A percentile compares a stretch with the other conserved stretches of the same genome.
These are phyloP conservation scores for Drosophila bipectinata DNA, from an alignment of 1,140 invertebrate species.

Conservation along the genomic window DNA sequence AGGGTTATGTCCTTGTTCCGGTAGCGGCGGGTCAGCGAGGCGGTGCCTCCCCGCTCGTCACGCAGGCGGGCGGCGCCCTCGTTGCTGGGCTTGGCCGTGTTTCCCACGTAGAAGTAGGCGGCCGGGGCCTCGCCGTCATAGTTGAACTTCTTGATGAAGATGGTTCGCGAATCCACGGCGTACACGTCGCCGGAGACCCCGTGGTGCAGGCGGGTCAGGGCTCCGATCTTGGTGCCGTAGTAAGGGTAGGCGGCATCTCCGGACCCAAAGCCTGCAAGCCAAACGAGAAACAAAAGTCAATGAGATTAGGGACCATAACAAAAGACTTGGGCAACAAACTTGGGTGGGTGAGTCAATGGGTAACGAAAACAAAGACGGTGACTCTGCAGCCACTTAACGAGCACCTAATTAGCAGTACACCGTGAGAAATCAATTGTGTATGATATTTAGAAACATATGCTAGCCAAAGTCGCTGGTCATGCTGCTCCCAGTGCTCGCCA, in stretches of 20 bases:
- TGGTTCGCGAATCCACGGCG: conserved; percentile 93
- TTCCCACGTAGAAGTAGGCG: conserved; percentile 94
- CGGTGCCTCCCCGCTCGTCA: conserved; percentile 91
- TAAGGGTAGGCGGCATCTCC: conserved; percentile 85
- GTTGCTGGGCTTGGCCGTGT: conserved; percentile 87
- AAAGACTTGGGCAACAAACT: conserved; percentile 81
- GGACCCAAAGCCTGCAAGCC: conserved; percentile 43
- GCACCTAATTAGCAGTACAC: conserved; percentile 52
- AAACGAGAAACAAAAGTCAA: conserved; percentile 16
- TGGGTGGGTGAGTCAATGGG: conserved; percentile 47
- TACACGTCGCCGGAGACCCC: conserved; percentile 93
- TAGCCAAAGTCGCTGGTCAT: too few species aligned
- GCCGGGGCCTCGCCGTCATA: conserved; percentile 96
- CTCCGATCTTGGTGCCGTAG: conserved; percentile 91
- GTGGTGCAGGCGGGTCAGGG: conserved; percentile 91
- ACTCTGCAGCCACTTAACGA: conserved; percentile 37
- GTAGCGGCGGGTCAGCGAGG: conserved; percentile 89
- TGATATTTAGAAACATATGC: too few species aligned
- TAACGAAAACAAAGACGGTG: conserved; percentile 22
- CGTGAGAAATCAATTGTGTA: background rate
- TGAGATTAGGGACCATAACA: conserved; percentile 52
- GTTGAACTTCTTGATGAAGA: conserved; percentile 94
- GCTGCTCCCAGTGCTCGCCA: conserved; percentile 4
- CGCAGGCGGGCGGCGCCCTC: conserved; percentile 90
- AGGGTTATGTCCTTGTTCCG: conserved; percentile 92